These are phyloP conservation scores for Myripristis jacobus DNA, from an alignment of 2,797 vertebrate species.

Conservation along the genomic window DNA sequence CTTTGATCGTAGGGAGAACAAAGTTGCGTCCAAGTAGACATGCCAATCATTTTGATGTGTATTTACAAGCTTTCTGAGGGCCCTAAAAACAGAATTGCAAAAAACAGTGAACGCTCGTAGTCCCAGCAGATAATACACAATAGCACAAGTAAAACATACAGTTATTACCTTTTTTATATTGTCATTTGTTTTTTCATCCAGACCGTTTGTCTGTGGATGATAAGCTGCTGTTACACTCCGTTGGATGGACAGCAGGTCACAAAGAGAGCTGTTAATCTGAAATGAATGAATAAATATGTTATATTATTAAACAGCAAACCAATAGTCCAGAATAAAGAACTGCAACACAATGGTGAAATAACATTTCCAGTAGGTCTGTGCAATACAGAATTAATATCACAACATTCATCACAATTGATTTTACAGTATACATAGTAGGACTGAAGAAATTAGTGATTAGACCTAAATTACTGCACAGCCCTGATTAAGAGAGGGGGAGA, in stretches of 20 bases:
- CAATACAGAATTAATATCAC: slow-evolving; percentile 4
- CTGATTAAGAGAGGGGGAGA: not conserved
- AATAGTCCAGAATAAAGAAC: not conserved
- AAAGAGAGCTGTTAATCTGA: slow-evolving; percentile 39
- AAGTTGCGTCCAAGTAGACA: too few species aligned
- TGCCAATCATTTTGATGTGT: too few species aligned
- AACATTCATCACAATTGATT: not conserved
- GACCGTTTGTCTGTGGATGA: slow-evolving; percentile 31
- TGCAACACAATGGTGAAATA: not conserved
- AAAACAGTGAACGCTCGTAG: too few species aligned
- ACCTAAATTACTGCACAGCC: not conserved
- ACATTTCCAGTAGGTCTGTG: not conserved
- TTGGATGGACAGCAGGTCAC: slow-evolving; percentile 24
- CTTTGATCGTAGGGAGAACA: too few species aligned
- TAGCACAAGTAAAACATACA: not conserved
- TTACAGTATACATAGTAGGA: not conserved
- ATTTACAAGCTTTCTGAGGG: too few species aligned
- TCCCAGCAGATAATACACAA: too few species aligned
- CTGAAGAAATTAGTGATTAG: not conserved
- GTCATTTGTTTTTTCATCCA: slow-evolving; percentile 33
- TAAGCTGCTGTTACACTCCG: slow-evolving; percentile 37
- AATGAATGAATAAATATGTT: slow-evolving; percentile 5
- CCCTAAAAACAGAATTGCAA: too few species aligned
- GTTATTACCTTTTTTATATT: slow-evolving; percentile 25
- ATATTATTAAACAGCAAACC: not conserved